Conservation (phyloP, 2,888 invertebrate species). For the Diachrysia chrysitis region DNA sequence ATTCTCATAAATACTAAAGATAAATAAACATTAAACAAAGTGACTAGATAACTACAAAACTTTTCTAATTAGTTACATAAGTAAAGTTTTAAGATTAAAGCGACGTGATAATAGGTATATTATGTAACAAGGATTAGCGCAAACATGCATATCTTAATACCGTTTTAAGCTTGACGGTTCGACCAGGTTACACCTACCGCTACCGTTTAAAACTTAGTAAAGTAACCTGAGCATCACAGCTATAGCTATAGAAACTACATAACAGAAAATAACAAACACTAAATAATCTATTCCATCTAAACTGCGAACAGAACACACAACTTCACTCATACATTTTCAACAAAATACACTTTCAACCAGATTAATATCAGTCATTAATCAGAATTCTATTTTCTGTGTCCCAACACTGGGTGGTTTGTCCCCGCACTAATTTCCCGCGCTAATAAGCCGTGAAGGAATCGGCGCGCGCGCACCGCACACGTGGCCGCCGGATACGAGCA, state of each 20-base stretch:
- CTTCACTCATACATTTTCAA: constrained; percentile 34
- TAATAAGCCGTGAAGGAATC: constrained; percentile 84
- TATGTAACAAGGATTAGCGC: too few relatives aligned
- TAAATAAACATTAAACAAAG: too few relatives aligned
- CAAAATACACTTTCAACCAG: constrained; percentile 53
- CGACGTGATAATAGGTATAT: too few relatives aligned
- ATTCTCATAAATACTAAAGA: too few relatives aligned
- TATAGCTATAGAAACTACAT: too few relatives aligned
- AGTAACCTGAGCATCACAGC: too few relatives aligned
- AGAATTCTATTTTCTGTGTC: constrained; percentile 63
- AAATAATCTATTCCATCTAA: constrained; percentile 27
- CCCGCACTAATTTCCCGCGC: constrained; percentile 78
- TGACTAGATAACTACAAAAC: background rate
- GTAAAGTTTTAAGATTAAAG: too few relatives aligned
- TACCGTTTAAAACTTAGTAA: too few relatives aligned
- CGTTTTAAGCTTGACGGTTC: too few relatives aligned
- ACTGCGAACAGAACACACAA: constrained; percentile 40
- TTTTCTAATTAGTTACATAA: background rate
- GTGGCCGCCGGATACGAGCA: constrained; percentile 70
- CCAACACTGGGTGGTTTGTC: constrained; percentile 68
- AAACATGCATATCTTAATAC: too few relatives aligned
- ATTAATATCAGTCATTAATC: constrained; percentile 58
- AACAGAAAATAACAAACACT: background rate
- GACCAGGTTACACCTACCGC: too few relatives aligned
- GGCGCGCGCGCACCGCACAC: constrained; percentile 74